Evolutionary conservation across 2,888 invertebrate species (phyloP).

Genomic region (Rhingia campestris): DNA sequence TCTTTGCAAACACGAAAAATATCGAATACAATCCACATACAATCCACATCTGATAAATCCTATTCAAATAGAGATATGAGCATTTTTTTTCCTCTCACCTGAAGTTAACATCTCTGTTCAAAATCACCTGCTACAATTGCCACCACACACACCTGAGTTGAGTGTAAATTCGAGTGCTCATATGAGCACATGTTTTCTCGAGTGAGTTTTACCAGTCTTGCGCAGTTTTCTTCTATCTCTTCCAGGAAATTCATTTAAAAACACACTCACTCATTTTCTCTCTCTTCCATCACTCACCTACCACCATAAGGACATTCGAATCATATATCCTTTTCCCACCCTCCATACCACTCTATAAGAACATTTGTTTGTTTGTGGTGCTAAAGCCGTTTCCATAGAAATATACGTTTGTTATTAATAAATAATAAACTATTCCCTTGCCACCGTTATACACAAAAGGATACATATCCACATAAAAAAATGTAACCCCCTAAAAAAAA

Average conservation of each 20-base stretch:
- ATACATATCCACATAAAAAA: neutral
- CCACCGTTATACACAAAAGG: constrained; percentile 7
- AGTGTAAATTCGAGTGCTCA: constrained; percentile 24
- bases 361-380: constrained; percentile 59
- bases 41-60: constrained; percentile 22
- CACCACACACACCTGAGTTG: constrained; percentile 25
- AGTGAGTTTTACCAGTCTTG: constrained; percentile 23
- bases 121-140: constrained; percentile 39
- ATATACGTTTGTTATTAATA: constrained; percentile 71
- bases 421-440: constrained; percentile 66
- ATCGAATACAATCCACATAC: constrained; percentile 49
- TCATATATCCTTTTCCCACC: constrained; percentile 23
- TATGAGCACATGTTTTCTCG: constrained; percentile 26
- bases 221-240: constrained; percentile 20
- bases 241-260: neutral
- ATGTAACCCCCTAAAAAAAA: constrained; percentile 38
- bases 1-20: neutral
- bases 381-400: constrained; percentile 64
- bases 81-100: neutral
- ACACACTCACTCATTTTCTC: constrained; percentile 1
- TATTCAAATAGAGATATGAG: neutral
- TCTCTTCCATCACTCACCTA: constrained; percentile 5
- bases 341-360: constrained; percentile 1
- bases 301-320: neutral
- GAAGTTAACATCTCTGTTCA: constrained; percentile 14